These are phyloP conservation scores for Whitmania pigra DNA, from an alignment of 1,140 invertebrate genomes.

Conservation along the genomic window DNA sequence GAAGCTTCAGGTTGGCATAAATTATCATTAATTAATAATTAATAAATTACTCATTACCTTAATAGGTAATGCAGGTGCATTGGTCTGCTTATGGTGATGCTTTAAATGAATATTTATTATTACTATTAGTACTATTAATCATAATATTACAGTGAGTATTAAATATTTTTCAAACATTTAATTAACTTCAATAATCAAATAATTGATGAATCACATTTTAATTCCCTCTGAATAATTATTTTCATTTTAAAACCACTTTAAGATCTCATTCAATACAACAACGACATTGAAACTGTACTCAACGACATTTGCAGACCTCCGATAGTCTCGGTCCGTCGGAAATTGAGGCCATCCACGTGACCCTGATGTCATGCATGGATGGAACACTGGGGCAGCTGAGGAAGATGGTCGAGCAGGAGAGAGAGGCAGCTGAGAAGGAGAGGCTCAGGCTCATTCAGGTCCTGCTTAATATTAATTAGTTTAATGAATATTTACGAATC, in stretches of 20 bases:
- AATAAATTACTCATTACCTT: too few relatives aligned
- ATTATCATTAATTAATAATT: too few relatives aligned
- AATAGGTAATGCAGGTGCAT: too few relatives aligned
- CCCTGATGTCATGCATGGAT: constrained; percentile 57
- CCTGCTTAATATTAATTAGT: neutral
- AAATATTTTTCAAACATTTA: too few relatives aligned
- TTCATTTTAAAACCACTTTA: neutral
- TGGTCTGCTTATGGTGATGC: too few relatives aligned
- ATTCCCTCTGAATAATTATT: neutral
- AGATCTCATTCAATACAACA: neutral
- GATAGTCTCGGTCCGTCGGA: constrained; percentile 47
- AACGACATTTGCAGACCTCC: constrained; percentile 40
- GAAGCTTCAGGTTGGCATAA: constrained; percentile 57
- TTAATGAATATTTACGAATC: too few relatives aligned
- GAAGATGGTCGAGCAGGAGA: constrained; percentile 58
- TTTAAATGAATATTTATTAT: too few relatives aligned
- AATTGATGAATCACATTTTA: too few relatives aligned
- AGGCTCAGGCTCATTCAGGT: constrained; percentile 41
- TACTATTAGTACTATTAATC: too few relatives aligned
- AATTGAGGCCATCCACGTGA: constrained; percentile 55
- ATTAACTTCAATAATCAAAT: too few relatives aligned
- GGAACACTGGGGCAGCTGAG: constrained; percentile 55
- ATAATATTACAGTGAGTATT: too few relatives aligned
- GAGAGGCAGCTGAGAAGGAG: constrained; percentile 57
- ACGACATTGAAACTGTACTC: neutral